A percentile compares a stretch with the other conserved stretches of the same genome.
Conservation (phyloP, 2,797 vertebrate species). For the Apodemus agrarius region DNA sequence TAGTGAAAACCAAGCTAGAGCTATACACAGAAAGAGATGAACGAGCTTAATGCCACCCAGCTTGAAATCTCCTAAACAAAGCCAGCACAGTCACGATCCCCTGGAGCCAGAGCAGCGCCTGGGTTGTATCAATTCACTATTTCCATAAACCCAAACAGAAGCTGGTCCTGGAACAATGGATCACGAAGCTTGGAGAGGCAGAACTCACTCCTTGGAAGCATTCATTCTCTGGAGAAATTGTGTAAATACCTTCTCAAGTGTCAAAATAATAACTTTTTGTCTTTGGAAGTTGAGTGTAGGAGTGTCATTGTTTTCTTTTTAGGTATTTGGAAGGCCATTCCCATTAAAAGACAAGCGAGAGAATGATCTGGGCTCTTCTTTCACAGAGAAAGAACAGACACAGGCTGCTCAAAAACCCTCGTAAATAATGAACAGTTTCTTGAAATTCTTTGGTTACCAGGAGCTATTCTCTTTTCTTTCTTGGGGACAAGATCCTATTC, state of each 20-base stretch:
- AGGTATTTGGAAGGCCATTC: conserved; percentile 32
- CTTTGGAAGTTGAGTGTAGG: conserved; percentile 49
- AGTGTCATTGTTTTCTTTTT: conserved; percentile 39
- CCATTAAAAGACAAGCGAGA: conserved; percentile 38
- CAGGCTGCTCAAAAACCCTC: not conserved
- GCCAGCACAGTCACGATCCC: conserved; percentile 10
- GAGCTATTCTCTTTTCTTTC: not conserved
- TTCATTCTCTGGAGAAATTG: conserved; percentile 43
- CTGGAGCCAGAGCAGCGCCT: conserved; percentile 52
- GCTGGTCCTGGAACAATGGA: conserved; percentile 41
- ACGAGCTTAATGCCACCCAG: conserved; percentile 4
- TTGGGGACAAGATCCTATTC: not conserved
- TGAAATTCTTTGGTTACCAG: not conserved
- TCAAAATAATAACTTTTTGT: conserved; percentile 68
- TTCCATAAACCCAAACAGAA: conserved; percentile 70
- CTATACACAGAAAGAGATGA: not conserved
- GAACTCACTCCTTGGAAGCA: conserved; percentile 31
- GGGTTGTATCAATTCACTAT: not conserved
- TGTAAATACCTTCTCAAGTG: conserved; percentile 61
- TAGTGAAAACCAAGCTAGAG: not conserved
- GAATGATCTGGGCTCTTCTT: not conserved
- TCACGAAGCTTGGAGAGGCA: not conserved
- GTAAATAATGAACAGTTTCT: conserved; percentile 40
- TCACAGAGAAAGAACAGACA: conserved; percentile 19
- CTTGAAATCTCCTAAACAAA: conserved; percentile 45